phyloP scores from a whole-genome alignment of 2,797 vertebrate genomes.

The Columba guinea region DNA sequence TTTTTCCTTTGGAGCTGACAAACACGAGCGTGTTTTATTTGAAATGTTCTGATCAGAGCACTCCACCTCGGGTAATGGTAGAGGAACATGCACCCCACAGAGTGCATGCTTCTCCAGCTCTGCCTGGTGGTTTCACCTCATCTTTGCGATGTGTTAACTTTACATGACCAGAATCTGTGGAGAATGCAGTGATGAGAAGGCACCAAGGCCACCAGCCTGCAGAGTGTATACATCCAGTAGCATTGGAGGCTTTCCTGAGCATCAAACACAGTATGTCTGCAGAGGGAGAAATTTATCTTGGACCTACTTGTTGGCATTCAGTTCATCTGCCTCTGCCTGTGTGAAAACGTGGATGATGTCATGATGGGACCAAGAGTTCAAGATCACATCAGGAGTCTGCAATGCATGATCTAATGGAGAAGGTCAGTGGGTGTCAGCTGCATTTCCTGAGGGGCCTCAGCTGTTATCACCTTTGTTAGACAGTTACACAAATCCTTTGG shows the following conservation, averaged over 20 bases:
- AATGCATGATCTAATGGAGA: conserved; percentile 24
- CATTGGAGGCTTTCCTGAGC: not conserved
- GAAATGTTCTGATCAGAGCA: not conserved
- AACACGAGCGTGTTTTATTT: not conserved
- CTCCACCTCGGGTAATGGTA: fast-evolving
- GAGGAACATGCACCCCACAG: not conserved
- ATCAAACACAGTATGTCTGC: not conserved
- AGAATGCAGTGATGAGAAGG: fast-evolving
- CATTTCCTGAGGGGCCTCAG: not conserved
- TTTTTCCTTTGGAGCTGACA: not conserved
- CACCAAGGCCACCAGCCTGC: not conserved
- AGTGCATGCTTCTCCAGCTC: not conserved
- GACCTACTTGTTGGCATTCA: not conserved
- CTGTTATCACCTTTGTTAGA: not conserved
- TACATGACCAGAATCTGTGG: not conserved
- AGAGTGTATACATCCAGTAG: fast-evolving
- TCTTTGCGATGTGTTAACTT: not conserved
- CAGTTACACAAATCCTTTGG: not conserved
- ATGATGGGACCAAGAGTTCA: not conserved
- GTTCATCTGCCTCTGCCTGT: not conserved
- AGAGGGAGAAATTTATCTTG: not conserved
- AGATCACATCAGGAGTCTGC: not conserved
- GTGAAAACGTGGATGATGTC: not conserved
- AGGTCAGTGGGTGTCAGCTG: not conserved
- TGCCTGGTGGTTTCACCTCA: not conserved